Base-by-base conservation (phyloP, 2,797 vertebrate species). In the Sebastiscus tertius region DNA sequence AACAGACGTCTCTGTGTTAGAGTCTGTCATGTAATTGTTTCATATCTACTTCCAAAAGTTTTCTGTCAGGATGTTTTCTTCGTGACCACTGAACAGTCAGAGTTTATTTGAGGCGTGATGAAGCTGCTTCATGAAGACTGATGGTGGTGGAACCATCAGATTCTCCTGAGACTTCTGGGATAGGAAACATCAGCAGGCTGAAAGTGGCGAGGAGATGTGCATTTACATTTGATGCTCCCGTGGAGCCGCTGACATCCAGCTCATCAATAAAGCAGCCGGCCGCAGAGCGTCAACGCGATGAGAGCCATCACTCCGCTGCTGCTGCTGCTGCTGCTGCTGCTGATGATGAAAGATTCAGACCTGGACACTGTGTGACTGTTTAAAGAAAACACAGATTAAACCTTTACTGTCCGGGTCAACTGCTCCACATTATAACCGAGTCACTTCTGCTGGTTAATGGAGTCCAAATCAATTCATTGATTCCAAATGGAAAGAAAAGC, bases 201-300 rank as follows among this genome's bases (percentile, higher is more conserved):
- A 55, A 5, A 46, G 67, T 3, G 9, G 49, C 27, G 29, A 22
- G 24, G 20, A 63, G 22, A 66, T 8, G 55, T 5, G 9, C 67
- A 9, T 73, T 46, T 31, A 27, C 27, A 58, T 79, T 10, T 60
- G 71, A 59, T 42, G 64, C 29, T 59, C 46, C 69, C 4, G 52
- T 39, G 24, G 31, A 72, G 69, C n/a, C 13, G 49, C 70, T 9
- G 55, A 56, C 63, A 4, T 71, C 24, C 16, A 39, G 29, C 74
- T 85, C 85, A 85, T 82, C 76, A 87, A 84, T 87, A 82, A 89
- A 77, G 85, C 80, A 85, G 42, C 18, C 46, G 18, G 67, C 64
- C 1, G 11, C 49, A 75, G 54, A 66, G 64, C 16, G 4, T 22
- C 8, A 22, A 14, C 18, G 61, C 4, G 74, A 34, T 1, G 63